A percentile compares a stretch with the other conserved stretches of the same genome.
Evolutionary conservation across 2,888 invertebrate species (phyloP).

Genomic region (Branchipolynoe longqiensis): DNA sequence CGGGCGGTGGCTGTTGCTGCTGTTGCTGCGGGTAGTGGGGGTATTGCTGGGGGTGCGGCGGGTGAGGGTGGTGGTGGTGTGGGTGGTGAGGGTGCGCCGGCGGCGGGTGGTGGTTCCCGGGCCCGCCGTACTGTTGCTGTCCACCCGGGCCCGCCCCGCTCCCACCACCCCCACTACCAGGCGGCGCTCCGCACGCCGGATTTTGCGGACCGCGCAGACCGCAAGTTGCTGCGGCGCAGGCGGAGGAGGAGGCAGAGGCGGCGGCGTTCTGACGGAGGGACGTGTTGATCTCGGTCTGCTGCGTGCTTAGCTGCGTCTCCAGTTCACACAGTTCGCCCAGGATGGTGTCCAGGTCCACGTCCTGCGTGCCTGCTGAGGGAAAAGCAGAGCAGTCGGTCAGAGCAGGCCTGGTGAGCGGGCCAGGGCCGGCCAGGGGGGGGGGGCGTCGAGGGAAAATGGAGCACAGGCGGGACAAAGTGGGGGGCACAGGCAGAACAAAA

Average conservation of each 20-base stretch:
- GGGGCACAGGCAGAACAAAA: background rate
- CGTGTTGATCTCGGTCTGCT: slow-evolving; percentile 82
- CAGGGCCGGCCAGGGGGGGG: background rate
- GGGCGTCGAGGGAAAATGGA: background rate
- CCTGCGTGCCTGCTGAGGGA: slow-evolving; percentile 89
- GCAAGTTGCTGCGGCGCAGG: background rate
- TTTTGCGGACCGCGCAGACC: background rate
- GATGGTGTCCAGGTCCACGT: slow-evolving; percentile 97
- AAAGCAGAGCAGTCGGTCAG: background rate
- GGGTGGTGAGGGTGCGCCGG: slow-evolving; percentile 83
- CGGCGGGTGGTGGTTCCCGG: slow-evolving; percentile 71
- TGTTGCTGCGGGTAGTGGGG: slow-evolving; percentile 2
- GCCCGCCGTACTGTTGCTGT: background rate
- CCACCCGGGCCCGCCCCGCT: background rate
- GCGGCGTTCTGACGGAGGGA: slow-evolving; percentile 19
- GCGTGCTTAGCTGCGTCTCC: slow-evolving; percentile 84
- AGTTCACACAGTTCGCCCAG: slow-evolving; percentile 96
- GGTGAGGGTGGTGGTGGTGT: slow-evolving; percentile 82
- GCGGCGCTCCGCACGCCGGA: background rate
- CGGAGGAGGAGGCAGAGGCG: background rate
- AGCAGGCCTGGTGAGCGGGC: background rate
- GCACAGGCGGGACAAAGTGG: background rate
- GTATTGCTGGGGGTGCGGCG: background rate
- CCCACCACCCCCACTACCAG: slow-evolving; percentile 12
- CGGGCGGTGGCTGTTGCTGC: slow-evolving; percentile 23